Evolutionary conservation across 2,113 vertebrate species (phyloP).

Genomic region (Elephantulus edwardii): DNA sequence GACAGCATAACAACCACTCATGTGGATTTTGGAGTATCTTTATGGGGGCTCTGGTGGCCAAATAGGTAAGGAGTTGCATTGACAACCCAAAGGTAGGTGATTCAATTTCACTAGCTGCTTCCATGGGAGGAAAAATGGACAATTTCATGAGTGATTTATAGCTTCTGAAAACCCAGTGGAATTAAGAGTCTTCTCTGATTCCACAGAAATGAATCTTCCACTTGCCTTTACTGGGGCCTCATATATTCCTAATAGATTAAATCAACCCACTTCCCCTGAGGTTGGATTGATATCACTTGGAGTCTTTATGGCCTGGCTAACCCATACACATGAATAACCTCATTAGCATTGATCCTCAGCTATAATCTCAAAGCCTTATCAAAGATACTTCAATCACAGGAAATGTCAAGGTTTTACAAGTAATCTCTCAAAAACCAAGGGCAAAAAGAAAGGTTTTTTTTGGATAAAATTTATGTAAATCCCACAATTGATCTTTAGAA

Average conservation of each 20-base stretch:
- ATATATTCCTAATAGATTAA: background rate
- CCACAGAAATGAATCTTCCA: too few relatives aligned
- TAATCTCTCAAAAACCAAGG: background rate
- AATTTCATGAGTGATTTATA: too few relatives aligned
- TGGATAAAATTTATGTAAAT: background rate
- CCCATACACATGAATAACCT: background rate
- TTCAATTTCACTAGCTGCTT: too few relatives aligned
- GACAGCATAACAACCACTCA: too few relatives aligned
- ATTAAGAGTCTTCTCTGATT: too few relatives aligned
- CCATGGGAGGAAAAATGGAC: too few relatives aligned
- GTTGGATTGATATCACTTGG: background rate
- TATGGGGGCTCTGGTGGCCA: too few relatives aligned
- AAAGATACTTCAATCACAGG: background rate
- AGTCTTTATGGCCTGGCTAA: background rate
- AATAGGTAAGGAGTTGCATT: too few relatives aligned
- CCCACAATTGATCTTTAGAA: background rate
- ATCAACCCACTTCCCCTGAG: background rate
- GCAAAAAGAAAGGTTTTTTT: background rate
- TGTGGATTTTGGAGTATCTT: too few relatives aligned
- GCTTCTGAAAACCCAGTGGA: too few relatives aligned
- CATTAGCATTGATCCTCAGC: background rate
- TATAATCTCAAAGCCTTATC: background rate
- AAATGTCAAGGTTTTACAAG: background rate
- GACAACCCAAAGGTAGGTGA: too few relatives aligned
- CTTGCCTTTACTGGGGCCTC: background rate